Percentiles rank a stretch among this genome's conserved stretches.
These are phyloP conservation scores for Acanthurus tractus DNA, from an alignment of 2,797 vertebrate genomes.

Conservation along the genomic window DNA sequence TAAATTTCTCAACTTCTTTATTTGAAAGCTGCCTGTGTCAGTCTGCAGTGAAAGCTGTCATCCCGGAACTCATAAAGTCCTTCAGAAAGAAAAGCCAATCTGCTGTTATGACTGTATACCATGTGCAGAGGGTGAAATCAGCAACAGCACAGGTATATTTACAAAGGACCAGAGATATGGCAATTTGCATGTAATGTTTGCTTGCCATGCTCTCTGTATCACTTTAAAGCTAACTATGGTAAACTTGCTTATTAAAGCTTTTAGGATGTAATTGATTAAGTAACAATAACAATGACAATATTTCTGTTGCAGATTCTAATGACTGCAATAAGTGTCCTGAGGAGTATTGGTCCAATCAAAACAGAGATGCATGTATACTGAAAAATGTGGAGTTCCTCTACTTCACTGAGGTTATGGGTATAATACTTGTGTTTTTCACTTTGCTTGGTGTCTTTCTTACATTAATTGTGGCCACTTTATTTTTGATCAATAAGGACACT, in stretches of 20 bases:
- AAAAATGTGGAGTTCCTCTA: constrained; percentile 82
- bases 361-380: constrained; percentile 78
- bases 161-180: constrained; percentile 10
- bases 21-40: constrained; percentile 76
- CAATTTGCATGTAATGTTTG: constrained; percentile 21
- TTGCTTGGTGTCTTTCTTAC: constrained; percentile 78
- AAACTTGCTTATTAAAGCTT: constrained; percentile 14
- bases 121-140: constrained; percentile 84
- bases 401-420: constrained; percentile 79
- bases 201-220: constrained; percentile 56
- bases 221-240: constrained; percentile 55
- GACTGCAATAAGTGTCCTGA: constrained; percentile 82
- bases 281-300: constrained; percentile 28
- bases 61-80: constrained; percentile 81
- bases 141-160: constrained; percentile 81
- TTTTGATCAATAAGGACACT: constrained; percentile 75
- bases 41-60: constrained; percentile 82
- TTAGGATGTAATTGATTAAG: constrained; percentile 24
- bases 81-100: constrained; percentile 79
- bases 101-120: constrained; percentile 82
- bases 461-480: constrained; percentile 65
- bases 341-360: constrained; percentile 83
- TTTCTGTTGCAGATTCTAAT: constrained; percentile 84
- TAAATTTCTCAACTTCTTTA: too few relatives aligned
- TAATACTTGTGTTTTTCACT: constrained; percentile 76